Evolutionary conservation across 1,140 invertebrate species (phyloP).

Genomic region (Paraescarpia echinospica): DNA sequence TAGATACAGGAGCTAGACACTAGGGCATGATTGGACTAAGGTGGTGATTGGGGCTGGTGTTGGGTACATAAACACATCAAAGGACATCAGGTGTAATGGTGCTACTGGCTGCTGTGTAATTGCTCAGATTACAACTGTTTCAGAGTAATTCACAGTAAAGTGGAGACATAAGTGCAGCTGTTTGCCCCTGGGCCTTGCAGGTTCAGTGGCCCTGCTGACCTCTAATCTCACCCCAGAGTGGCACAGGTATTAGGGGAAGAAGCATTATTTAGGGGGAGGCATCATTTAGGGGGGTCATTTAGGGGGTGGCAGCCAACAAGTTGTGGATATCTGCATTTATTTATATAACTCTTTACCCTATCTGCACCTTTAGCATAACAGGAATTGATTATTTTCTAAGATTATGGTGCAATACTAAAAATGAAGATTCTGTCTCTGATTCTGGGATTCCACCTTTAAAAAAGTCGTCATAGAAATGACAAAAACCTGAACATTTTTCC

Average conservation of each 20-base stretch:
- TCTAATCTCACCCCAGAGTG: not conserved
- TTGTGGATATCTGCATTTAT: no score
- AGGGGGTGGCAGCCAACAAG: no score
- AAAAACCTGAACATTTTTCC: no score
- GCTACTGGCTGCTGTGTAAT: not conserved
- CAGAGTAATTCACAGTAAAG: not conserved
- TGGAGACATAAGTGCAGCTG: not conserved
- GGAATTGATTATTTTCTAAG: no score
- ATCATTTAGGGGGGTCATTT: not conserved
- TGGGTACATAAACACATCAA: not conserved
- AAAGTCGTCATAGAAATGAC: no score
- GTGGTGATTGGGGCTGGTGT: not conserved
- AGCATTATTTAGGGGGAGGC: not conserved
- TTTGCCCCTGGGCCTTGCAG: not conserved
- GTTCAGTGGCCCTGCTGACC: not conserved
- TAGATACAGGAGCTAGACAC: not conserved
- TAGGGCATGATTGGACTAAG: not conserved
- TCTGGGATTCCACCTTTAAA: no score
- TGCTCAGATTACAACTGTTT: not conserved
- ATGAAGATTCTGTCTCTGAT: no score
- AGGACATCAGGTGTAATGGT: not conserved
- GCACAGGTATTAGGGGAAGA: not conserved
- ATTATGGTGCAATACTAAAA: no score
- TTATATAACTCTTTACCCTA: no score
- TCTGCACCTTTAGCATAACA: no score